Conservation (phyloP, 2,797 vertebrate genomes). For the Alectoris magna region DNA sequence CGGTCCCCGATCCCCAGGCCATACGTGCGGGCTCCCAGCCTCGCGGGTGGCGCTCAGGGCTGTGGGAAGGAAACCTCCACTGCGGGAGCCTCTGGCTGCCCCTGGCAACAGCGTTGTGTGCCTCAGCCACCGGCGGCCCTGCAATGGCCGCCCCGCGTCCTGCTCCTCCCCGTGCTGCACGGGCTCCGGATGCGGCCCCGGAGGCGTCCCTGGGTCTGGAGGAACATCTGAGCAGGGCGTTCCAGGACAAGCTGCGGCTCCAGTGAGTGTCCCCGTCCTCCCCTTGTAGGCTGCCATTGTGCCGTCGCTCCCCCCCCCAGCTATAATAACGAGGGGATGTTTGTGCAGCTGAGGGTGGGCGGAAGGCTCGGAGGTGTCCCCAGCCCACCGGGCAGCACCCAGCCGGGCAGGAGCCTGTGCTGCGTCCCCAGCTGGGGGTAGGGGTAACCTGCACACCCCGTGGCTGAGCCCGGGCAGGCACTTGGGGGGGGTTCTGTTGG, state of each 20-base stretch:
- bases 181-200: rapidly evolving
- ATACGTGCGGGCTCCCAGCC: rapidly evolving
- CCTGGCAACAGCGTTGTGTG: constrained; percentile 43
- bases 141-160: neutral
- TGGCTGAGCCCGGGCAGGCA: neutral
- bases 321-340: neutral
- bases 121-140: neutral
- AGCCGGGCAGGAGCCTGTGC: neutral
- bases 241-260: constrained; percentile 51
- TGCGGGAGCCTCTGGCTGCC: neutral
- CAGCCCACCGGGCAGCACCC: neutral
- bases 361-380: neutral
- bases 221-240: constrained; percentile 20
- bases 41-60: rapidly evolving
- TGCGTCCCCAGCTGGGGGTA: neutral
- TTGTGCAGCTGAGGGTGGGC: neutral
- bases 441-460: rapidly evolving
- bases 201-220: constrained; percentile 66
- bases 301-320: neutral
- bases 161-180: neutral
- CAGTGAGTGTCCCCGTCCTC: constrained; percentile 70
- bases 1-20: neutral
- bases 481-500: neutral
- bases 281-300: no score
- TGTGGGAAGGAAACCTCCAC: neutral